phyloP scores from a whole-genome alignment of 2,797 vertebrate genomes.

The Apogon hyalosoma region DNA sequence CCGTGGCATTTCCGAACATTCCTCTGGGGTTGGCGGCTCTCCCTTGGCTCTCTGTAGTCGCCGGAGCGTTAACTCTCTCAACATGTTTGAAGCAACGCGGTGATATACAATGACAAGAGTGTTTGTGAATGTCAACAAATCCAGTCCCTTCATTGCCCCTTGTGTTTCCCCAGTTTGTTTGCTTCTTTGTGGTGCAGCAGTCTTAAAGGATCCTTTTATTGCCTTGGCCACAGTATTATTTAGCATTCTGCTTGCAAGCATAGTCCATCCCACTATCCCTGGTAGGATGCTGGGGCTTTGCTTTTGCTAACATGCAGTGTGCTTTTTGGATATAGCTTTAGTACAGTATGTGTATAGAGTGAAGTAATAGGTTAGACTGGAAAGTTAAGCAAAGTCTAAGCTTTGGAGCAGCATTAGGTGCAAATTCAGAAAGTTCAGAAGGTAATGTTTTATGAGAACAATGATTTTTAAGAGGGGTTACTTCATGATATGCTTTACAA shows the following conservation, averaged over 20 bases:
- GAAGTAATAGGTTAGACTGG: neutral
- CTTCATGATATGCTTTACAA: neutral
- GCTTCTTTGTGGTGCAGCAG: constrained; percentile 26
- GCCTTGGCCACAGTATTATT: constrained; percentile 50
- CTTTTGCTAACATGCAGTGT: constrained; percentile 16
- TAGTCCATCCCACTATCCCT: constrained; percentile 37
- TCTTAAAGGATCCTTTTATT: constrained; percentile 56
- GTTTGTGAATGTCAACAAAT: constrained; percentile 58
- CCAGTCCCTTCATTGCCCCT: constrained; percentile 34
- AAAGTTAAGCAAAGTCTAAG: neutral
- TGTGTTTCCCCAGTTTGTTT: constrained; percentile 48
- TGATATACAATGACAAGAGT: constrained; percentile 67
- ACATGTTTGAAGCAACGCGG: constrained; percentile 36
- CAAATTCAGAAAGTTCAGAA: too few relatives aligned
- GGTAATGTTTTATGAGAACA: neutral
- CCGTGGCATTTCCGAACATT: constrained; percentile 71
- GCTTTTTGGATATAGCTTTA: constrained; percentile 4
- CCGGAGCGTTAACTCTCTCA: constrained; percentile 54
- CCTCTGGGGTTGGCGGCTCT: constrained; percentile 54
- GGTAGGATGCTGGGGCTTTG: constrained; percentile 26
- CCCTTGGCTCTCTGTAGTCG: constrained; percentile 44
- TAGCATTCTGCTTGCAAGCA: constrained; percentile 57
- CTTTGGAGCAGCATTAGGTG: too few relatives aligned
- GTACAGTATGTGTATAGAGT: neutral
- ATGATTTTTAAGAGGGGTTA: neutral